phyloP scores from a whole-genome alignment of 1,140 invertebrate species.

The Uloborus diversus region DNA sequence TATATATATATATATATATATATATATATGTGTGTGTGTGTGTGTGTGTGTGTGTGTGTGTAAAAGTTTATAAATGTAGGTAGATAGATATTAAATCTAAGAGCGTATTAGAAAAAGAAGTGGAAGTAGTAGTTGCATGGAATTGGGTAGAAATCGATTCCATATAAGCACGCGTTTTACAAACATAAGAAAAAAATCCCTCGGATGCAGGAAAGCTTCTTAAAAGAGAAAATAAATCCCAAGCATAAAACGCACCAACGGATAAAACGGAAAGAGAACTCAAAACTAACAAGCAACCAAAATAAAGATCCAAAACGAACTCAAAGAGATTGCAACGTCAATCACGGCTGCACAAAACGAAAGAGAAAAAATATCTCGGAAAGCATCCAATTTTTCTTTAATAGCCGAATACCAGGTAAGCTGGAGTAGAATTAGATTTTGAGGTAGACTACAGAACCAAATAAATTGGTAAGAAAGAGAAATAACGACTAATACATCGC shows the following conservation, averaged over 20 bases:
- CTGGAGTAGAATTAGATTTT: constrained; percentile 32
- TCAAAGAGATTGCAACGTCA: constrained; percentile 48
- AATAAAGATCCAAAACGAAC: constrained; percentile 36
- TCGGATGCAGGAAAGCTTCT: not conserved
- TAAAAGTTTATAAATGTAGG: too few species aligned
- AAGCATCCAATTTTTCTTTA: constrained; percentile 36
- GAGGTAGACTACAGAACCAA: not conserved
- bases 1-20: too few species aligned
- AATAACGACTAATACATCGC: constrained; percentile 27
- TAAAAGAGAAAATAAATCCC: not conserved
- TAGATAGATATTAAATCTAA: too few species aligned
- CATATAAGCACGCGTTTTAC: too few species aligned
- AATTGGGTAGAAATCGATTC: too few species aligned
- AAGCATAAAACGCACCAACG: not conserved
- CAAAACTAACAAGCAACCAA: constrained; percentile 4
- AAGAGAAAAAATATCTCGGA: not conserved
- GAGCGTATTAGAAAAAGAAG: too few species aligned
- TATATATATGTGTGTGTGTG: too few species aligned
- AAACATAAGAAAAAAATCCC: too few species aligned
- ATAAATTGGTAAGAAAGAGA: constrained; percentile 35
- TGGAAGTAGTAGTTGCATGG: too few species aligned
- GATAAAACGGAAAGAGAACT: not conserved
- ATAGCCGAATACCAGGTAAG: constrained; percentile 35
- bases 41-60: too few species aligned
- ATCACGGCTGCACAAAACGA: not conserved